A percentile compares a stretch with the other conserved stretches of the same genome.
phyloP scores from a whole-genome alignment of 1,140 invertebrate species.

The Caenorhabditis brenneri region DNA sequence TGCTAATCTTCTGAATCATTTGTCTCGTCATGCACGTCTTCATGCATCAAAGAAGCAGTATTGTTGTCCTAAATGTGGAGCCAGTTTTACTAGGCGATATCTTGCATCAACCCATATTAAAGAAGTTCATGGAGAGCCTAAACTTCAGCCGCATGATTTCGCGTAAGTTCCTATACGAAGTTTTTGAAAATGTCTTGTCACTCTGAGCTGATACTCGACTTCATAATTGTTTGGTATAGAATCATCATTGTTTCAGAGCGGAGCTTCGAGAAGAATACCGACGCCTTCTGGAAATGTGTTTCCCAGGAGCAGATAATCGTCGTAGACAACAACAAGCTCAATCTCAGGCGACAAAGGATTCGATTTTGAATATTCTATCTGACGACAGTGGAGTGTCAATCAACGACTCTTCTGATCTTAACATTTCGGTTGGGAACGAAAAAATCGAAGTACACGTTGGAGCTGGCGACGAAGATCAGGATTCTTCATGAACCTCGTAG shows the following conservation, averaged over 20 bases:
- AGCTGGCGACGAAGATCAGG: background rate
- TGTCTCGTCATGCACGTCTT: conserved; percentile 9
- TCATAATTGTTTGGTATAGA: background rate
- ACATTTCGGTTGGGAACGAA: conserved; percentile 17
- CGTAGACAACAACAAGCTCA: conserved; percentile 17
- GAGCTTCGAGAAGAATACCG: conserved; percentile 29
- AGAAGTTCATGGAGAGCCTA: background rate
- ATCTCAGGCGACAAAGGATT: background rate
- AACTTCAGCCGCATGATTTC: conserved; percentile 23
- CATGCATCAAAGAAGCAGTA: conserved; percentile 28
- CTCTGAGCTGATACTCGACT: too few species aligned
- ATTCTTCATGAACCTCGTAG: background rate
- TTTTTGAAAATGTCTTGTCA: background rate
- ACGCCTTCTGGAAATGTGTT: conserved; percentile 16
- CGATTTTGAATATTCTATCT: conserved; percentile 14
- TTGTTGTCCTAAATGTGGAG: conserved; percentile 31
- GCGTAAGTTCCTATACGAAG: conserved; percentile 15
- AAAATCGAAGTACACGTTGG: conserved; percentile 33
- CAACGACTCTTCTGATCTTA: conserved; percentile 10
- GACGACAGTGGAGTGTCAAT: conserved; percentile 23
- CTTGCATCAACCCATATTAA: conserved; percentile 11
- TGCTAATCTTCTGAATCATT: conserved; percentile 30
- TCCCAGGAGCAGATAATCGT: conserved; percentile 18
- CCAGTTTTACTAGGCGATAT: conserved; percentile 18
- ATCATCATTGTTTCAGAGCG: background rate